These are phyloP conservation scores for Scleropages formosus DNA, from an alignment of 2,797 vertebrate species.

Conservation along the genomic window DNA sequence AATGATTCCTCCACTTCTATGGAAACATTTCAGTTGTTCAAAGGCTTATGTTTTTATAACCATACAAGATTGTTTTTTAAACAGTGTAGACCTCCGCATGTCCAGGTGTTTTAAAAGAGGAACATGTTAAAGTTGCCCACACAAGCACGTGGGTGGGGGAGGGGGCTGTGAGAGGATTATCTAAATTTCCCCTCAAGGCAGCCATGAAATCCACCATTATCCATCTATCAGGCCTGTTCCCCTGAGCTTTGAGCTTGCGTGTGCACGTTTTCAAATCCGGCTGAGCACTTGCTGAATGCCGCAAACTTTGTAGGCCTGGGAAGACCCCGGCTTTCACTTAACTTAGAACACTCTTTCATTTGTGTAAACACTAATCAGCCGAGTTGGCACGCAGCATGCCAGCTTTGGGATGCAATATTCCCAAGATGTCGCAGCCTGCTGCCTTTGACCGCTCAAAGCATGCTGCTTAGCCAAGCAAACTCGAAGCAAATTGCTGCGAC, in stretches of 20 bases:
- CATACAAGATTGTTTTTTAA: not conserved
- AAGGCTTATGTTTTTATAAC: not conserved
- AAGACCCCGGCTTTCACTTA: not conserved
- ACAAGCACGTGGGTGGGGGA: conserved; percentile 23
- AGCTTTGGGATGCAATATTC: not conserved
- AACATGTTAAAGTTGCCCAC: not conserved
- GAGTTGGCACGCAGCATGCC: not conserved
- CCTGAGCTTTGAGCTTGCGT: not conserved
- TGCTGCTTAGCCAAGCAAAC: not conserved
- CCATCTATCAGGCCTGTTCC: conserved; percentile 19
- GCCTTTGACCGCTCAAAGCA: not conserved
- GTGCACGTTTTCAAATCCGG: not conserved
- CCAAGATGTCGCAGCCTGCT: not conserved
- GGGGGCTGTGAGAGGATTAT: conserved; percentile 26
- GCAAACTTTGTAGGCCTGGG: conserved; percentile 19
- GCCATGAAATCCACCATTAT: conserved; percentile 25
- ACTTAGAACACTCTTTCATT: conserved; percentile 8
- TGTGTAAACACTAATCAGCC: not conserved
- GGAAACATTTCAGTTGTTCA: not conserved
- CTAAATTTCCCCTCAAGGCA: conserved; percentile 26
- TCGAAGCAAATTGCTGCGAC: not conserved
- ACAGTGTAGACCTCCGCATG: not conserved
- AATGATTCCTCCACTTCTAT: not conserved
- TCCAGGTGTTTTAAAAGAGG: not conserved
- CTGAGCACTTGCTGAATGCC: not conserved